Conservation (phyloP, 2,113 vertebrate genomes). For the Coturnix japonica region DNA sequence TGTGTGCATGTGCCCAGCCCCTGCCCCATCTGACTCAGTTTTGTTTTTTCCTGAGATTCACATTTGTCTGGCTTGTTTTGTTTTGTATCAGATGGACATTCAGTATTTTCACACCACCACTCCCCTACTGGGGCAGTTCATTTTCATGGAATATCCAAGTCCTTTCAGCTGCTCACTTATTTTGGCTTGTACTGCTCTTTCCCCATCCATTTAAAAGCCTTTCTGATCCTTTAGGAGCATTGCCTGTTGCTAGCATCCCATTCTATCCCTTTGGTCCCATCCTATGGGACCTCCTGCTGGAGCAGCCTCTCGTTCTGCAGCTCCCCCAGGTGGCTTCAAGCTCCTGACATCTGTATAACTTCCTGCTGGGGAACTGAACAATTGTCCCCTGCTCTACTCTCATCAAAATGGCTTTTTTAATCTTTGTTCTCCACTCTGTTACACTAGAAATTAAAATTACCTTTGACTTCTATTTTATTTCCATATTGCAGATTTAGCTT, state of each 20-base stretch:
- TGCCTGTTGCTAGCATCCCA: not conserved
- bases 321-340: not conserved
- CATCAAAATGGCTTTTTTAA: not conserved
- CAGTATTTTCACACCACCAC: conserved; percentile 13
- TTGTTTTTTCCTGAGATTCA: not conserved
- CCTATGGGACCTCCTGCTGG: not conserved
- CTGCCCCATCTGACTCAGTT: too few species aligned
- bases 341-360: not conserved
- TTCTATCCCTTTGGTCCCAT: not conserved
- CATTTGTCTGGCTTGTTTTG: not conserved
- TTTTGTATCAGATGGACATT: not conserved
- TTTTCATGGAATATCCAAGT: conserved; percentile 38
- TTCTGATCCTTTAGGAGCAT: not conserved
- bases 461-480: not conserved
- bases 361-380: not conserved
- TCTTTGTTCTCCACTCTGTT: not conserved
- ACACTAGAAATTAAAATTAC: not conserved
- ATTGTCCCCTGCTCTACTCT: not conserved
- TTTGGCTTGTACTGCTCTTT: not conserved
- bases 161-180: not conserved
- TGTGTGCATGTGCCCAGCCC: not conserved
- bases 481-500: not conserved
- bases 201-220: not conserved
- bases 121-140: conserved; percentile 9
- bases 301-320: accelerated